Conservation (phyloP, 2,888 invertebrate species). For the Aporophyla lueneburgensis region DNA sequence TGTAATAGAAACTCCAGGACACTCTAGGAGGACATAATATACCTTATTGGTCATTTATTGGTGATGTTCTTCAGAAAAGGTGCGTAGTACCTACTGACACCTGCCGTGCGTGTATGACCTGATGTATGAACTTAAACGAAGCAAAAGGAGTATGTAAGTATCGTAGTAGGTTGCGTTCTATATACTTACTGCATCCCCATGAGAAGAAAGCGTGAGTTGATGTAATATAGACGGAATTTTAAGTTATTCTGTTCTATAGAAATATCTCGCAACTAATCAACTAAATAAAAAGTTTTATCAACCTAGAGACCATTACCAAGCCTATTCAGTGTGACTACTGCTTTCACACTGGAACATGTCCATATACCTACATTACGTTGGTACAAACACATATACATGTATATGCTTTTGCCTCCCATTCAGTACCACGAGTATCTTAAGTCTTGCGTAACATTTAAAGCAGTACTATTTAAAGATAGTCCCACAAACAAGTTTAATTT, state of each 20-base stretch:
- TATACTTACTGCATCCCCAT: too few relatives aligned
- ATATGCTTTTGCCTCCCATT: conserved; percentile 8
- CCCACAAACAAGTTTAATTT: neutral
- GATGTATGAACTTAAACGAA: too few relatives aligned
- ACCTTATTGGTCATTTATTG: neutral
- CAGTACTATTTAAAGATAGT: conserved; percentile 27
- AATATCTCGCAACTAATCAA: neutral
- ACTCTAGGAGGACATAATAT: neutral
- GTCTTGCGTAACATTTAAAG: conserved; percentile 37
- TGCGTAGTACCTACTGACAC: neutral
- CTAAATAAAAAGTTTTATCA: neutral
- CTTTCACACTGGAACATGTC: neutral
- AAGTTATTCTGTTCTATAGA: neutral
- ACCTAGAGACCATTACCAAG: neutral
- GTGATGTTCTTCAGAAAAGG: neutral
- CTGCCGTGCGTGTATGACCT: too few relatives aligned
- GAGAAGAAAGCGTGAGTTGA: too few relatives aligned
- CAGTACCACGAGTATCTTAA: conserved; percentile 3
- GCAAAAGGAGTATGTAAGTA: too few relatives aligned
- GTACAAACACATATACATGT: neutral
- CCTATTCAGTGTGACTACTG: neutral
- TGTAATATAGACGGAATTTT: neutral
- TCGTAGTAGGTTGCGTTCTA: too few relatives aligned
- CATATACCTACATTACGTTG: neutral
- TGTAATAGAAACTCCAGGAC: neutral